A percentile compares a stretch with the other conserved stretches of the same genome.
Conservation (phyloP, 2,888 invertebrate species). For the Apeira syringaria region DNA sequence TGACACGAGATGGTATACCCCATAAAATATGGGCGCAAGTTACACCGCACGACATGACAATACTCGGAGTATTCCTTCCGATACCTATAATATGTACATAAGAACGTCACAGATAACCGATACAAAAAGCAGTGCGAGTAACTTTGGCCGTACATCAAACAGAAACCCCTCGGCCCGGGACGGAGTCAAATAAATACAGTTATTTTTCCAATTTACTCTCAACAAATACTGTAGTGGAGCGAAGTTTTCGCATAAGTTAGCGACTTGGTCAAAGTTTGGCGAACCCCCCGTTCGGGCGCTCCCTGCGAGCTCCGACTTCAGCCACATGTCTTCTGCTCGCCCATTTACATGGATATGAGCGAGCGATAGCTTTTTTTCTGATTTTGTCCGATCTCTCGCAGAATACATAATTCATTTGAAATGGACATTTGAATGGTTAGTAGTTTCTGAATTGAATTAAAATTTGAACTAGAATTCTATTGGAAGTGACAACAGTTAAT, state of each 20-base stretch:
- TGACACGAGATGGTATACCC: slow-evolving; percentile 14
- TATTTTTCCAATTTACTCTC: slow-evolving; percentile 58
- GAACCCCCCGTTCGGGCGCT: slow-evolving; percentile 31
- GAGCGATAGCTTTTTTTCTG: slow-evolving; percentile 45
- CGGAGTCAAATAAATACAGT: slow-evolving; percentile 35
- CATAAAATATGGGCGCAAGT: slow-evolving; percentile 21
- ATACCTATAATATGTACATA: slow-evolving; percentile 28
- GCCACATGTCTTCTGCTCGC: slow-evolving; percentile 52
- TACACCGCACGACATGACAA: slow-evolving; percentile 12
- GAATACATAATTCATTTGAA: slow-evolving; percentile 51
- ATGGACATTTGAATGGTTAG: too few species aligned
- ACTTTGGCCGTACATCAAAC: slow-evolving; percentile 49
- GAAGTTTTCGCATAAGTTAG: slow-evolving; percentile 66
- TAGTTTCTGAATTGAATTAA: too few species aligned
- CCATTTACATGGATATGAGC: slow-evolving; percentile 69
- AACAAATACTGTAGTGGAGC: slow-evolving; percentile 40
- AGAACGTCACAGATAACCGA: slow-evolving; percentile 17
- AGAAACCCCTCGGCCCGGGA: slow-evolving; percentile 20
- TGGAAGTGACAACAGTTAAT: too few species aligned
- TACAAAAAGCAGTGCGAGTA: slow-evolving; percentile 15
- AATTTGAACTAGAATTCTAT: too few species aligned
- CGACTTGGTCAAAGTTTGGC: slow-evolving; percentile 24
- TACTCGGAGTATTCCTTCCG: slow-evolving; percentile 18
- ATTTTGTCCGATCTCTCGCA: slow-evolving; percentile 37
- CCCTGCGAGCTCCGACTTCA: slow-evolving; percentile 36